Conservation (phyloP, 2,113 vertebrate species). For the Butorides virescens region DNA sequence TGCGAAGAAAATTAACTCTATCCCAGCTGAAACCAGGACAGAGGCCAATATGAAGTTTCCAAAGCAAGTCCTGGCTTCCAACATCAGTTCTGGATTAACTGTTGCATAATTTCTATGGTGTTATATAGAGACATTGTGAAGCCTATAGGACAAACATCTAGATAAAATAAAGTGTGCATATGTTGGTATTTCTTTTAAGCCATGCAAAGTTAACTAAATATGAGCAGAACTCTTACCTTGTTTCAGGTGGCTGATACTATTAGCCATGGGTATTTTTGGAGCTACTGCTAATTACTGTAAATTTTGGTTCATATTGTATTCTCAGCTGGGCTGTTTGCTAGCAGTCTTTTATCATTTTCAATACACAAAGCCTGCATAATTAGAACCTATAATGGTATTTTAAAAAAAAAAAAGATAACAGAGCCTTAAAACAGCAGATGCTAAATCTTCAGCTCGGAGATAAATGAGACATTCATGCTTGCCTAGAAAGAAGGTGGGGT, state of each 20-base stretch:
- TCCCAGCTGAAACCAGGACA: no score
- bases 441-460: background rate
- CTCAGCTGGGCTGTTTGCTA: background rate
- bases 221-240: background rate
- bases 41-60: background rate
- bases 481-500: background rate
- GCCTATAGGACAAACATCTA: background rate
- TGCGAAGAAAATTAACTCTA: no score
- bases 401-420: background rate
- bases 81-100: background rate
- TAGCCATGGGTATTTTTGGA: background rate
- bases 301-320: background rate
- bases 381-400: background rate
- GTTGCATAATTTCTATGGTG: background rate
- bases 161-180: background rate
- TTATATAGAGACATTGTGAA: background rate
- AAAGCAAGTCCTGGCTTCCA: background rate
- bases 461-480: background rate
- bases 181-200: background rate
- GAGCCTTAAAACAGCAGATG: background rate
- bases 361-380: background rate
- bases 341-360: background rate
- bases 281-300: background rate
- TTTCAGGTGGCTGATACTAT: background rate
- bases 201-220: background rate